Conservation (phyloP, 2,797 vertebrate species). For the Bryconaethiops microstoma region DNA sequence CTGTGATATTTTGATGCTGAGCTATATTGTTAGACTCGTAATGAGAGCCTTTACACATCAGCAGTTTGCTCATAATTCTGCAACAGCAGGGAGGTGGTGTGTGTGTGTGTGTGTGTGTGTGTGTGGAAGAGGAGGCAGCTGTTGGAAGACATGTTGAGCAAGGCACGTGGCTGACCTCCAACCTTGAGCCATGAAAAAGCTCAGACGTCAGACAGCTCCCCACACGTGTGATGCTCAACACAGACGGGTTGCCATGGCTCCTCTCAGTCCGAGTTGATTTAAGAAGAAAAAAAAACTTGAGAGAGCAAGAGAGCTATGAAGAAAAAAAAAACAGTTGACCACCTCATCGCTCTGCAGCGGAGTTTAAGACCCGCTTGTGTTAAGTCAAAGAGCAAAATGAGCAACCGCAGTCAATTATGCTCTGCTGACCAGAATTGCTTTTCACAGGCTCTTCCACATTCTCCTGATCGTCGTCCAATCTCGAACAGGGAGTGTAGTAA, state of each 20-base stretch:
- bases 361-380: slow-evolving; percentile 24
- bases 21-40: background rate
- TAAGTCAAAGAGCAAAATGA: slow-evolving; percentile 20
- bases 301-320: slow-evolving; percentile 16
- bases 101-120: slow-evolving; percentile 1
- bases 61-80: background rate
- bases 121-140: slow-evolving; percentile 31
- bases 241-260: slow-evolving; percentile 22
- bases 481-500: slow-evolving; percentile 31
- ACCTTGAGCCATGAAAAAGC: slow-evolving; percentile 40
- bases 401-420: slow-evolving; percentile 35
- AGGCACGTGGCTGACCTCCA: slow-evolving; percentile 49
- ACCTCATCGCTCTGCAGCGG: background rate
- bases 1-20: background rate
- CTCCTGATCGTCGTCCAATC: slow-evolving; percentile 20
- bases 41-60: background rate
- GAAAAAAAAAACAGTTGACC: slow-evolving; percentile 2
- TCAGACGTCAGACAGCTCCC: slow-evolving; percentile 40
- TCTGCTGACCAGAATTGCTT: slow-evolving; percentile 34
- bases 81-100: background rate
- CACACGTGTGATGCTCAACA: slow-evolving; percentile 42
- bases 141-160: slow-evolving; percentile 30
- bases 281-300: slow-evolving; percentile 32
- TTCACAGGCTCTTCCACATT: slow-evolving; percentile 9
- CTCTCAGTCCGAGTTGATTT: slow-evolving; percentile 4